Evolutionary conservation across 2,113 vertebrate species (phyloP).

Genomic region (Malurus elegans): DNA sequence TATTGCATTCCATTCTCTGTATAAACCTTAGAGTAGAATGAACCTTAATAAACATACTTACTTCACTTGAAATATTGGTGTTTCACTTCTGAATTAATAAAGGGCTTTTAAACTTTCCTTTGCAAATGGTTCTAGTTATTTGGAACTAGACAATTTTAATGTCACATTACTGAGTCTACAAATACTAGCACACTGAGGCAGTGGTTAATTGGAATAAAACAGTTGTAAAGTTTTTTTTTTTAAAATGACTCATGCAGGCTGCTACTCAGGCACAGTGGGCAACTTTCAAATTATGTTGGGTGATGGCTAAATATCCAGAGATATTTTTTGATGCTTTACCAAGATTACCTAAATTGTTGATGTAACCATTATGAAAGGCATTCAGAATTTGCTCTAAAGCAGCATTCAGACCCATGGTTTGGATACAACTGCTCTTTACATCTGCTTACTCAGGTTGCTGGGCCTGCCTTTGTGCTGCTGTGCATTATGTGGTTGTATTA

Average conservation of each 20-base stretch:
- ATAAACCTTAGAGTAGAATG: slow-evolving; percentile 62
- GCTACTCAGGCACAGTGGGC: background rate
- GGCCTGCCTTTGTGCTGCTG: background rate
- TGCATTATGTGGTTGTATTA: rapidly evolving
- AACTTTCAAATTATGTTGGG: background rate
- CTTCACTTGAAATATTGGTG: slow-evolving; percentile 59
- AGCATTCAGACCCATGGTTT: rapidly evolving
- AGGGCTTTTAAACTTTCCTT: slow-evolving; percentile 44
- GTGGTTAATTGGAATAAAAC: background rate
- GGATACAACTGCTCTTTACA: background rate
- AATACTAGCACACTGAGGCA: background rate
- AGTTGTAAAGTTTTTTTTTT: too few relatives aligned
- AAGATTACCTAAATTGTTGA: background rate
- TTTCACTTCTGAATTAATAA: slow-evolving; percentile 65
- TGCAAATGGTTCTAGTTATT: slow-evolving; percentile 35
- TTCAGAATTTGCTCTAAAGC: background rate
- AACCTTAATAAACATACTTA: slow-evolving; percentile 67
- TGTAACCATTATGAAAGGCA: background rate
- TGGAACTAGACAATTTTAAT: background rate
- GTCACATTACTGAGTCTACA: background rate
- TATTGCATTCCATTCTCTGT: slow-evolving; percentile 71
- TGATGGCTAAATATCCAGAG: background rate
- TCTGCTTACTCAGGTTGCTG: background rate
- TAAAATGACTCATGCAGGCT: background rate
- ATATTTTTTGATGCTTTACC: background rate